Conservation (phyloP, 2,888 invertebrate species). For the Plagiodera versicolora region DNA sequence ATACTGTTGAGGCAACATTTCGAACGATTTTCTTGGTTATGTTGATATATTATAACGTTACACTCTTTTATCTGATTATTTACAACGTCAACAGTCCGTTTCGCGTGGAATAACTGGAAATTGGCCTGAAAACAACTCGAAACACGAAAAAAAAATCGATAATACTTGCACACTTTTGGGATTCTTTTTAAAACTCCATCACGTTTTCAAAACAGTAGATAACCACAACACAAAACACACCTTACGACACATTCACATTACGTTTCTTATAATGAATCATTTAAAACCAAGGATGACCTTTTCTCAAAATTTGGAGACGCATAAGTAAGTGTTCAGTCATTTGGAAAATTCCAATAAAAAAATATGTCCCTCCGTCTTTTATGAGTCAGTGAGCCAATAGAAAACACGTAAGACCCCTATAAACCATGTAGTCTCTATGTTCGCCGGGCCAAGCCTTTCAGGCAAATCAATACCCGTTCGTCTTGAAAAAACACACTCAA, state of each 20-base stretch:
- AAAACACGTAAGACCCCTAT: conserved; percentile 57
- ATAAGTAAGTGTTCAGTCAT: conserved; percentile 59
- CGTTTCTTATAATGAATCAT: conserved; percentile 30
- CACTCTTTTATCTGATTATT: conserved; percentile 25
- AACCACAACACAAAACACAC: conserved; percentile 32
- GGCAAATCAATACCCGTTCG: conserved; percentile 56
- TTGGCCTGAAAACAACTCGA: conserved; percentile 48
- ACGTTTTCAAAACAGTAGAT: conserved; percentile 38
- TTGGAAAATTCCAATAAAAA: conserved; percentile 66
- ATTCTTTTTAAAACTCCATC: conserved; percentile 44
- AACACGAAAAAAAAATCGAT: conserved; percentile 53
- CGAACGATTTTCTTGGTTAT: conserved; percentile 37
- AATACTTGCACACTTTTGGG: conserved; percentile 45
- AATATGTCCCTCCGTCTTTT: conserved; percentile 55
- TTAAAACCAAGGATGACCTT: conserved; percentile 42
- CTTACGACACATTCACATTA: conserved; percentile 27
- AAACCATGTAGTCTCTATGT: conserved; percentile 56
- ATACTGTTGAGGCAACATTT: conserved; percentile 86
- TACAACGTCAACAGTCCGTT: conserved; percentile 26
- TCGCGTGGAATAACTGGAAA: conserved; percentile 40
- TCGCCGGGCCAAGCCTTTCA: conserved; percentile 57
- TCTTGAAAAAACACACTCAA: conserved; percentile 54
- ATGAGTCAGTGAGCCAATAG: conserved; percentile 58
- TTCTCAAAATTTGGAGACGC: conserved; percentile 54
- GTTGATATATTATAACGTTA: conserved; percentile 33